Base-by-base conservation (phyloP, 2,797 vertebrate species). In the Microcaecilia unicolor region DNA sequence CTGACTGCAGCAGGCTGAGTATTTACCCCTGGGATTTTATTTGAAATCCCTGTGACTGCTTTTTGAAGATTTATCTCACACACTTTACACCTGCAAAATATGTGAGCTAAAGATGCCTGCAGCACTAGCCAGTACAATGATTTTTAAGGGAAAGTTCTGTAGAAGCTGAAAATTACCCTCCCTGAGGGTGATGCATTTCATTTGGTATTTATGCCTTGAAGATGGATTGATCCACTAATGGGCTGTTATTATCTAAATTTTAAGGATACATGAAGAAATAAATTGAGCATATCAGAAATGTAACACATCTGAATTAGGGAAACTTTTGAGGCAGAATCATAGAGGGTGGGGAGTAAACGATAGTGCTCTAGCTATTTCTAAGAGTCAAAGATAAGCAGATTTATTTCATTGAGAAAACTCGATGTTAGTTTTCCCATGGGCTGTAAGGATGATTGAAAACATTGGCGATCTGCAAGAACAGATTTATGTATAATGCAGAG, bases 401-500 rank as follows among this genome's bases (percentile, higher is more conserved):
- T 64, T 48, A 34, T 55, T 35, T 24, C 64, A 38, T 29, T 56
- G 48, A 37, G 36, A 40, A 65, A 47, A 38, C 46, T 22, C 31
- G 44, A 24, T 42, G 52, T 23, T 50, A 33, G 21, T 34, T 67
- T 11, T 69, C 34, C 44, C 8, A 31, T 8, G 58, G 54, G 44
- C 61, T 50, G 53, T 16, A 28, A 53, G 33, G 50, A 16, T 50
- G 31, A 22, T 41, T 39, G 22, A 50, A 27, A 58, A 55, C 52
- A 29, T 51, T 1, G 55, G 63, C 42, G 72, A 72, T 52, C 38
- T 62, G 62, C 67, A 64, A 20, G 67, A 62, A 60, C 61, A 67
- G 55, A 52, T 82, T 85, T 83, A 64, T 74, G 70, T 29, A 37
- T 47, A 19, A 12, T 19, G 61, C 32, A 64, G 65, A 64, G 65